A percentile compares a stretch with the other conserved stretches of the same genome.
Evolutionary conservation across 2,888 invertebrate species (phyloP).

Genomic region (Erynnis tages): DNA sequence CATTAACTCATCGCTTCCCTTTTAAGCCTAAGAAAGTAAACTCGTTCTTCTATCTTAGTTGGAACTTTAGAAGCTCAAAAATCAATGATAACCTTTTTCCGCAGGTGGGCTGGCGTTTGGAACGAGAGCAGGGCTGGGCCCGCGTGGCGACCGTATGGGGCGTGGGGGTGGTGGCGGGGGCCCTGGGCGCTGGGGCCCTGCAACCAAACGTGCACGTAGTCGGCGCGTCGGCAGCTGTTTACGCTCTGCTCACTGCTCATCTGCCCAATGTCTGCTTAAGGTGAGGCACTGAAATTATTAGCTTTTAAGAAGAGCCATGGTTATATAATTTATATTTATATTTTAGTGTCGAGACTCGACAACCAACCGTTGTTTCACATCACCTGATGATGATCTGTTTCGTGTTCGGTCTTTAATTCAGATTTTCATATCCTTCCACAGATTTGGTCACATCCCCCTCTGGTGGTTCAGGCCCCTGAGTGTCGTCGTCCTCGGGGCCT

Average conservation of each 20-base stretch:
- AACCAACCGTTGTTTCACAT: no score
- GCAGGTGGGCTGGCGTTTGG: conserved; percentile 80
- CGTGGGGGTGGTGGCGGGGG: conserved; percentile 88
- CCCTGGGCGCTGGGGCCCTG: conserved; percentile 87
- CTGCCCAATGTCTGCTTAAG: conserved; percentile 89
- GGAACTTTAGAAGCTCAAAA: no score
- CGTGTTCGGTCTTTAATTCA: no score
- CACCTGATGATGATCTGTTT: no score
- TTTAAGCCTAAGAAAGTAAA: no score
- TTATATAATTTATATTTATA: no score
- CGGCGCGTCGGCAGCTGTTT: conserved; percentile 95
- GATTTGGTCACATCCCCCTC: conserved; percentile 67
- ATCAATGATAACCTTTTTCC: no score
- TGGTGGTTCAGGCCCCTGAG: conserved; percentile 81
- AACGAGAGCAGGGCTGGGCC: conserved; percentile 88
- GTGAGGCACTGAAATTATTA: conserved; percentile 39
- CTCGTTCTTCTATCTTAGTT: no score
- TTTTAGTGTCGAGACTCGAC: no score
- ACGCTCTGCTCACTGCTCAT: conserved; percentile 93
- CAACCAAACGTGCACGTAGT: conserved; percentile 89
- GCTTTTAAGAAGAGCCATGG: no score
- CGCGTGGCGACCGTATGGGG: conserved; percentile 87
- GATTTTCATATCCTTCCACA: conserved; percentile 31
- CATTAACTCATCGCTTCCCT: no score
- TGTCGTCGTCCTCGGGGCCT: conserved; percentile 83